Evolutionary conservation across 2,113 vertebrate species (phyloP).

Genomic region (Orientallactaga bullata): DNA sequence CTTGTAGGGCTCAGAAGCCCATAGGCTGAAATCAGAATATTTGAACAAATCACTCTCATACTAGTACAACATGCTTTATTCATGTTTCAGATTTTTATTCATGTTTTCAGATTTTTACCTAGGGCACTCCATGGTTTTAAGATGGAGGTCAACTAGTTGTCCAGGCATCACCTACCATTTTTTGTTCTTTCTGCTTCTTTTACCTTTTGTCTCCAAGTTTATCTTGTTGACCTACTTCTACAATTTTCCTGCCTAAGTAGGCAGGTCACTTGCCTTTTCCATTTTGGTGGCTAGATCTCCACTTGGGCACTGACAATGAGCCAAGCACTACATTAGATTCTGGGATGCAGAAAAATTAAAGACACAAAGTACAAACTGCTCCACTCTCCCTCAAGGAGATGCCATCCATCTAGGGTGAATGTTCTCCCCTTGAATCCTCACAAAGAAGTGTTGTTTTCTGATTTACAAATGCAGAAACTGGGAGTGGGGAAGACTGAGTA

Average conservation of each 20-base stretch:
- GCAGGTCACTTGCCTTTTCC: neutral
- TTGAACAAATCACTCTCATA: neutral
- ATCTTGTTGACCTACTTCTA: neutral
- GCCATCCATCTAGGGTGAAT: fast-evolving
- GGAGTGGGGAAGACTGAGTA: neutral
- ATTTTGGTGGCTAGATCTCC: neutral
- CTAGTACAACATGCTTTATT: neutral
- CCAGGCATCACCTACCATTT: neutral
- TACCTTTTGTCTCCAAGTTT: neutral
- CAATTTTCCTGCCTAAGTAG: neutral
- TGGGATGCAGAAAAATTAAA: neutral
- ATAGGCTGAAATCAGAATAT: neutral
- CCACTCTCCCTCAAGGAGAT: neutral
- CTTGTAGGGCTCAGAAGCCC: neutral
- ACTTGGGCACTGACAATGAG: neutral
- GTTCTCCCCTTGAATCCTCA: neutral
- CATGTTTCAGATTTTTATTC: constrained; percentile 8
- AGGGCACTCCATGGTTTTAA: neutral
- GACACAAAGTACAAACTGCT: neutral
- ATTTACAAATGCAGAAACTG: neutral
- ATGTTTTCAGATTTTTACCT: no score
- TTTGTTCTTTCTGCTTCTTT: neutral
- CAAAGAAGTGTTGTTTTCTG: neutral
- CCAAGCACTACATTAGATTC: neutral
- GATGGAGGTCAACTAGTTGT: neutral